phyloP scores from a whole-genome alignment of 2,888 invertebrate species.

The Ornithoptera priamus region DNA sequence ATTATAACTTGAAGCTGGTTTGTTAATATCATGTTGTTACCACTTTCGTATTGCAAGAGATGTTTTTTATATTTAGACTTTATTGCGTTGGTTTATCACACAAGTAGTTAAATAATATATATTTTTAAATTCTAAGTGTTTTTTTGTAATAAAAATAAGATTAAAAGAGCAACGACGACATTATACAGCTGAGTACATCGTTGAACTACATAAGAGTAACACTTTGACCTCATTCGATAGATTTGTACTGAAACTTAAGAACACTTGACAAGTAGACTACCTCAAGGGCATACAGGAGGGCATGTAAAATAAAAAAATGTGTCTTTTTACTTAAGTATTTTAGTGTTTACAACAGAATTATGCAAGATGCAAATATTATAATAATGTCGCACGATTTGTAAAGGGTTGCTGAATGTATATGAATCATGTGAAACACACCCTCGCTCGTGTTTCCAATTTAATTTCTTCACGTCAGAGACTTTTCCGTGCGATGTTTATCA shows the following conservation, averaged over 20 bases:
- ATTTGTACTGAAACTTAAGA: no score
- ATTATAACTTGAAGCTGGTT: constrained; percentile 23
- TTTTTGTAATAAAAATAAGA: no score
- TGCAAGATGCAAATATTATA: neutral
- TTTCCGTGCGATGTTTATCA: constrained; percentile 27
- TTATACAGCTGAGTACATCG: no score
- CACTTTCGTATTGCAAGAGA: constrained; percentile 15
- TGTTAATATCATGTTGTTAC: constrained; percentile 17
- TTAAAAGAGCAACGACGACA: no score
- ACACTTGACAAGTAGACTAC: no score
- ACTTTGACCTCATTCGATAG: no score
- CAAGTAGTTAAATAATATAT: no score
- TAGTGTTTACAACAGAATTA: neutral
- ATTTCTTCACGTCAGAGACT: constrained; percentile 25
- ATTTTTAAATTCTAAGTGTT: no score
- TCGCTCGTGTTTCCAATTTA: constrained; percentile 19
- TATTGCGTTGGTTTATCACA: constrained; percentile 3
- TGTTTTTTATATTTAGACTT: constrained; percentile 7
- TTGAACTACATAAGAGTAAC: no score
- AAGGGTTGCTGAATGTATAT: neutral
- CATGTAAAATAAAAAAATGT: no score
- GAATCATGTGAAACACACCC: constrained; percentile 2
- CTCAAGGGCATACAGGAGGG: no score
- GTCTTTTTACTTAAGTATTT: neutral
- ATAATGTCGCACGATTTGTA: neutral